Evolutionary conservation across 2,113 vertebrate species (phyloP), one percentile per base, ranked within the genome.

Genomic region (Anhinga anhinga): DNA sequence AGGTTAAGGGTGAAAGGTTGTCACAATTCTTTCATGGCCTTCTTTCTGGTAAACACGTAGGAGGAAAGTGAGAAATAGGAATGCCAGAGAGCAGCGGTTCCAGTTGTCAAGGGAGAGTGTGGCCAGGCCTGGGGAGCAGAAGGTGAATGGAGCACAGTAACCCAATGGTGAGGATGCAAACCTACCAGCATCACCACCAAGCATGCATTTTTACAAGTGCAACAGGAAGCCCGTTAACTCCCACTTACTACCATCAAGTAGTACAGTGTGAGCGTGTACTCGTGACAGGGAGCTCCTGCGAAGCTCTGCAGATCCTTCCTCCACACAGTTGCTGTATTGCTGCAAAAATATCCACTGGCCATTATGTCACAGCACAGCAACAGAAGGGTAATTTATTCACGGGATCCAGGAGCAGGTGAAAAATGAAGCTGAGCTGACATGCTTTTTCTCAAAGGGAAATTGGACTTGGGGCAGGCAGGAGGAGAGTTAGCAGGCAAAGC

Each of bases 171-270:
- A 82, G n/a, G 66, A 34, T 32, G 26, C 29, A 84, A 84, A 72
- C 40, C 40, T 21, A 67, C 27, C 32, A 70, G 49, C 45, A 62
- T 32, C 50, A 17, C 29, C 40, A 69, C 18, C 38, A 59, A 86
- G 25, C 13, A 15, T 0, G 4, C 15, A 6, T 45, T 70, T 65
- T 49, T 40, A 9, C 5, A 15, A 47, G 17, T 1, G 2, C 42
- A 74, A 61, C n/a, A 87, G 32, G 61, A 88, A 90, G 36, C 15
- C 34, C 40, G 67, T 25, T 29, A 78, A 5, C 53, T 78, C 52
- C 6, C 7, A 21, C 55, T 14, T 20, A 52, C 8, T 66, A 56
- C 13, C 40, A 44, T 20, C 45, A 62, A 69, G 73, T 38, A 82
- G 27, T 7, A 47, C 15, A 36, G 40, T 10, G 19, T n/a, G n/a